Evolutionary conservation across 2,113 vertebrate genomes (phyloP), one percentile per base, ranked within the genome.

Genomic region (Anguilla rostrata): DNA sequence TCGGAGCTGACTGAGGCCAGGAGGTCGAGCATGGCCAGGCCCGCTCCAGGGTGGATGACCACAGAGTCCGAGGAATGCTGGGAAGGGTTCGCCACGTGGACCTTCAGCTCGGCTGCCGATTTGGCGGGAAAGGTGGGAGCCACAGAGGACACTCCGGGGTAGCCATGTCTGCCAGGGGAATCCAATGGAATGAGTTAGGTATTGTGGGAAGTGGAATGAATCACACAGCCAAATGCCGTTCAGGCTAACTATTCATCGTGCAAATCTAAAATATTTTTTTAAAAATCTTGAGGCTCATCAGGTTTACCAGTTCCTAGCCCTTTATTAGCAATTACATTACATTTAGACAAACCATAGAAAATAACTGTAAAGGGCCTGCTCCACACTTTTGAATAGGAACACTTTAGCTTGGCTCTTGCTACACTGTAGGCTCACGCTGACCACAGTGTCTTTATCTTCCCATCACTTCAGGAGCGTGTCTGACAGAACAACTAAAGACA

Each of bases 41-140:
- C 97, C 41, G 98, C 98, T 83, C 98, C 98, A 0, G 98, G 97
- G 89, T 99, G 98, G 91, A 99, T 99, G 90, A 98, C 93, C 86
- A 99, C 97, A 0, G 96, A 96, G 80, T 99, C 98, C 0, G 96
- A 96, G 39, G 91, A 95, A 0, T 94, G 96, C 11, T 95, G 53
- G 53, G 95, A 92, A 0, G 94, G 79, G 63, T 95, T 88, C n/a
- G 96, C 93, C 86, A 95, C 78, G 39, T 97, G 96, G 29, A 96
- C 89, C 89, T 98, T 99, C 2, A 95, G 88, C 92, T 99, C 98
- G 1, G 95, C 90, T 82, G 95, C 87, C 39, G 93, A 96, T 93
- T 98, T 98, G 85, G 95, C 90, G 56, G 97, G 93, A 87, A 94
- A 94, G 81, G 96, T 92, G 0, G 97, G 93, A 16, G 60, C 53